phyloP scores from a whole-genome alignment of 2,888 invertebrate species.

The Lasioglossum vierecki region DNA sequence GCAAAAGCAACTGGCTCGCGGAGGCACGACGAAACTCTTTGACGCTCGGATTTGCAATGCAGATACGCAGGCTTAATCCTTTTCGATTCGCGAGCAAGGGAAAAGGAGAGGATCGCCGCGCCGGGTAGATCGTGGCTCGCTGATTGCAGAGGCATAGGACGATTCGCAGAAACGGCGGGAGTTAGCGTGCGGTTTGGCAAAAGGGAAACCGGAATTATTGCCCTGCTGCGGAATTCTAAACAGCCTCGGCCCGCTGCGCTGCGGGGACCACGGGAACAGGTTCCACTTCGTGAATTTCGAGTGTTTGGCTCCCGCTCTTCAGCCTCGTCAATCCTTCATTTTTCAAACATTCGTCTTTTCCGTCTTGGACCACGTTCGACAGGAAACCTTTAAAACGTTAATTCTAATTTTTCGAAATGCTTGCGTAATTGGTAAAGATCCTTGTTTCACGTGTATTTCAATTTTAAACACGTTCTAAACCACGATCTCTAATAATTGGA shows the following conservation, averaged over 20 bases:
- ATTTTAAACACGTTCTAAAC: too few relatives aligned
- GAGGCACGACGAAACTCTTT: constrained; percentile 28
- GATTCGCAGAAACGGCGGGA: constrained; percentile 24
- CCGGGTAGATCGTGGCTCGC: constrained; percentile 13
- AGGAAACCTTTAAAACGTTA: too few relatives aligned
- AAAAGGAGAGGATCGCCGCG: constrained; percentile 3
- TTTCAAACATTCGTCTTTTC: neutral
- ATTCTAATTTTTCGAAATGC: too few relatives aligned
- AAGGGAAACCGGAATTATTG: constrained; percentile 70
- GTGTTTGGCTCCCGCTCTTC: neutral
- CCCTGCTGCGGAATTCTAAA: constrained; percentile 73
- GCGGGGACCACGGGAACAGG: constrained; percentile 71
- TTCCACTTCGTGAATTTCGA: constrained; percentile 70
- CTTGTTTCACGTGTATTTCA: too few relatives aligned
- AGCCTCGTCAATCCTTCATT: neutral
- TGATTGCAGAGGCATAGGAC: constrained; percentile 36
- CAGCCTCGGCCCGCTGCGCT: constrained; percentile 58
- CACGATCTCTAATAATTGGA: too few relatives aligned
- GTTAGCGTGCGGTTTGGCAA: constrained; percentile 58
- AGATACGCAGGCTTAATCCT: constrained; percentile 35
- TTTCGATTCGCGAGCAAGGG: constrained; percentile 27
- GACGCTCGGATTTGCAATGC: constrained; percentile 28
- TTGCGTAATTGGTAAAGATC: too few relatives aligned
- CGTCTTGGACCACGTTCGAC: too few relatives aligned
- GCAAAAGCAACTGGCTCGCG: neutral